Conservation (phyloP, 2,113 vertebrate genomes). For the Arizona elegans region DNA sequence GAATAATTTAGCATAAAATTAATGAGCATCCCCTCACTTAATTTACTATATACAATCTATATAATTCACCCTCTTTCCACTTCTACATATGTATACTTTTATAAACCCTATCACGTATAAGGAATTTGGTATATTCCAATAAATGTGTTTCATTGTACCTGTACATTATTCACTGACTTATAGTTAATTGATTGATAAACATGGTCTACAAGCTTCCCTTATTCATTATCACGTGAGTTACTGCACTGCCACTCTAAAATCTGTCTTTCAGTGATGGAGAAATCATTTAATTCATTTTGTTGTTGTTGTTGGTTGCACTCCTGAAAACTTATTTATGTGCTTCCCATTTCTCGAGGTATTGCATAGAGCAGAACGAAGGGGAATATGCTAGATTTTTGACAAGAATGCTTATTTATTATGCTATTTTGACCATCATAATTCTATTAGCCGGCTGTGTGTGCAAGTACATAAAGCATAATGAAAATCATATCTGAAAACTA, state of each 20-base stretch:
- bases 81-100: conserved; percentile 6
- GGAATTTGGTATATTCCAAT: not conserved
- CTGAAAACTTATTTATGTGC: not conserved
- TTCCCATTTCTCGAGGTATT: not conserved
- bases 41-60: not conserved
- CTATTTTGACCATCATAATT: not conserved
- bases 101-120: conserved; percentile 12
- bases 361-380: not conserved
- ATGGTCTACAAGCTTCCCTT: conserved; percentile 13
- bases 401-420: not conserved
- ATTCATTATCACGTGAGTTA: not conserved
- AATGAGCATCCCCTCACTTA: not conserved
- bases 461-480: not conserved
- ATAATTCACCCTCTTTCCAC: conserved; percentile 9
- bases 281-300: not conserved
- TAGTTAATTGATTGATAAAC: conserved; percentile 25
- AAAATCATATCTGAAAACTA: not conserved
- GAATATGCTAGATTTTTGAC: conserved; percentile 12
- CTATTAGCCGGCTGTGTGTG: not conserved
- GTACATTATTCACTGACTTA: conserved; percentile 1
- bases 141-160: not conserved
- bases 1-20: not conserved
- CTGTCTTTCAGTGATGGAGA: conserved; percentile 12
- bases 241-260: conserved; percentile 1
- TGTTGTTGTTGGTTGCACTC: not conserved